Evolutionary conservation across 2,888 invertebrate genomes (phyloP).

Genomic region (Gisinianus flammeolus): DNA sequence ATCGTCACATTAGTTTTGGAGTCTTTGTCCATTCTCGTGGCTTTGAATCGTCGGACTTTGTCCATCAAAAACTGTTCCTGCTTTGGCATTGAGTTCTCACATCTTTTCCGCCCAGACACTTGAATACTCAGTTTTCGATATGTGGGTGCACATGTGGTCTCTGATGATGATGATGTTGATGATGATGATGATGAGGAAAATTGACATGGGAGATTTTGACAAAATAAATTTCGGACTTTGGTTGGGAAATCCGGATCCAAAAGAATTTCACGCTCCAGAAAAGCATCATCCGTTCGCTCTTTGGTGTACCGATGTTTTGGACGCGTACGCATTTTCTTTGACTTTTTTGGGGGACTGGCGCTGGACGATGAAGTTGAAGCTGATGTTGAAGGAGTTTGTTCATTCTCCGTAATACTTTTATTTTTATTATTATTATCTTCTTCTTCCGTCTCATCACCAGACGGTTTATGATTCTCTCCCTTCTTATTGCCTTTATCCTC

Average conservation of each 20-base stretch:
- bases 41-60: not conserved
- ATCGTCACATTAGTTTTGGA: not conserved
- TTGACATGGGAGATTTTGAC: not conserved
- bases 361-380: not conserved
- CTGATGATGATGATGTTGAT: not conserved
- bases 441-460: not conserved
- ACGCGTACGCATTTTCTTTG: not conserved
- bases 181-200: not conserved
- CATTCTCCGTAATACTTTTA: not conserved
- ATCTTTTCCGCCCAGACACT: not conserved
- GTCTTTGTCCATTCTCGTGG: not conserved
- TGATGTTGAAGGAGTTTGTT: not conserved
- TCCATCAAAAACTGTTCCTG: not conserved
- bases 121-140: constrained; percentile 1
- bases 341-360: not conserved
- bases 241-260: not conserved
- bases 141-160: not conserved
- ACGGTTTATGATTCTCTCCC: not conserved
- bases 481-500: not conserved
- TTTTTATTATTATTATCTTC: not conserved
- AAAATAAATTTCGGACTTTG: not conserved
- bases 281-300: not conserved
- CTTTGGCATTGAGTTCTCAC: not conserved
- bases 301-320: not conserved
- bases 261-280: not conserved